Evolutionary conservation across 2,113 vertebrate genomes (phyloP), one percentile per base, ranked within the genome.

Genomic region (Lynx canadensis): DNA sequence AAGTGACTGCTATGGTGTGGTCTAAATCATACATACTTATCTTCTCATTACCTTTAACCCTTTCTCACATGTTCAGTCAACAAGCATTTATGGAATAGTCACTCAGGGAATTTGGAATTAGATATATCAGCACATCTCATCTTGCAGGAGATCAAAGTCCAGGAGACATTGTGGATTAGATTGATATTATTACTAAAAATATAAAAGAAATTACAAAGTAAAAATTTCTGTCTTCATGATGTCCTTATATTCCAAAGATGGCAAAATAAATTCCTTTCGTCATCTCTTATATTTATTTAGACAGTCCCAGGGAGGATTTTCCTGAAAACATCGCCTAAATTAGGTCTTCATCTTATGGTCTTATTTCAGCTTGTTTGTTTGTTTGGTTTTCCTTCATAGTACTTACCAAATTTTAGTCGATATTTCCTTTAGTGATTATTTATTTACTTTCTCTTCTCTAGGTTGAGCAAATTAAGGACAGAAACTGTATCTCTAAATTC

Each of bases 11-110:
- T 82, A 19, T 94, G 74, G 36, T 93, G 36, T 93, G 81, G 29
- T 88, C 86, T 96, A 96, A 97, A 97, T 98, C 89, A 95, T 84
- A 79, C 36, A 33, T 89, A 88, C 63, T 97, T 97, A 81, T 41
- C n/a, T 19, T 84, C 89, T 84, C 71, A 33, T 87, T 76, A 5
- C 11, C 10, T 97, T 97, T 97, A 74, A 93, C 96, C 15, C 91
- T 95, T 78, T 88, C 76, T 94, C 74, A 78, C 7, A 50, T 55
- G 25, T 91, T 98, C 84, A 93, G 27, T 93, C 73, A 92, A 86
- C 16, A 85, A 78, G 69, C 65, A 85, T 96, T 79, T 84, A 83
- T 65, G 33, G 50, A 57, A 21, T 23, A 88, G 78, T 73, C 48
- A 89, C 38, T 89, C 52, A 63, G 73, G 52, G 1, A 23, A 21